Evolutionary conservation across 2,797 vertebrate species (phyloP), one percentile per base, ranked within the genome.

Genomic region (Siniperca undulata): DNA sequence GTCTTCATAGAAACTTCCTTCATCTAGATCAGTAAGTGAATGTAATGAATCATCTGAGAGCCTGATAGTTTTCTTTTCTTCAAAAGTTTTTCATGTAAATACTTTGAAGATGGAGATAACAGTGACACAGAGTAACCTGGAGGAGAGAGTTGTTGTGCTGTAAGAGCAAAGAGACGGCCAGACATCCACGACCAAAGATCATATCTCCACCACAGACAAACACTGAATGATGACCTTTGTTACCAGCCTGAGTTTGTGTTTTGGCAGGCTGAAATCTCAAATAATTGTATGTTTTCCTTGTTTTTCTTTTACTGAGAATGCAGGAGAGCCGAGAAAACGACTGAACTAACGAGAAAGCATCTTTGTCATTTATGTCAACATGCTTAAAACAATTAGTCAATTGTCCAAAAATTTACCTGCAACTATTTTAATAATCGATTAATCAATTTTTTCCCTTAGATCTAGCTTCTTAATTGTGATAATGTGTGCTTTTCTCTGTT

Each of bases 161-260:
- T 24, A 11, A 73, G 65, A 58, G 38, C 68, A 77, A 48, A 76
- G 56, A 81, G 42, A 52, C 0, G 2, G 4, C 11, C 22, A 36
- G 30, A 74, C 38, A 61, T 71, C n/a, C 60, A 78, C 2, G 38
- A 78, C 53, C 77, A 90, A 86, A 91, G 84, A 85, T 77, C 48
- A 22, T 56, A 70, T 71, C 56, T 70, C 77, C 34, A 17, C 46
- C n/a, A 30, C 61, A 50, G 36, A 75, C 70, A 81, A 81, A 87
- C 82, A 87, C 13, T 16, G 42, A 80, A 34, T 24, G 42, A 38
- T 59, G 74, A 88, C 74, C 77, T 87, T 87, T 91, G 72, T 77
- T 61, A 81, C 60, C 56, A 52, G 56, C 30, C 12, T 20, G 53
- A 30, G 13, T 80, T 76, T 80, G 11, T 12, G 2, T 38, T 55